Conservation (phyloP, 92 coral and sea anemone genomes). For the Palythoa grandiflora region DNA sequence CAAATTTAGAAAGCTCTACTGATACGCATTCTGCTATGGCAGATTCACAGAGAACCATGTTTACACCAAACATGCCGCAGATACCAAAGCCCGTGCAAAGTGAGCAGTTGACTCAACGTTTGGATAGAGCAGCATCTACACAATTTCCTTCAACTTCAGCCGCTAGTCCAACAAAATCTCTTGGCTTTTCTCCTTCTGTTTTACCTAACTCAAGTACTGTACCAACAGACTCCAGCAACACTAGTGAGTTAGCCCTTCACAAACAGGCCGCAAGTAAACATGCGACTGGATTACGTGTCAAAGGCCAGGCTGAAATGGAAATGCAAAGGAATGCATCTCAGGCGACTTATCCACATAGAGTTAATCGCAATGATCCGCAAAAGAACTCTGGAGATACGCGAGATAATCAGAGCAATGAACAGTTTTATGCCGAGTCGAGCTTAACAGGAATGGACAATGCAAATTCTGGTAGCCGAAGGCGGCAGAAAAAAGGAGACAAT, state of each 20-base stretch:
- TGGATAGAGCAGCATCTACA: conserved; percentile 68
- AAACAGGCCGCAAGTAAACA: conserved; percentile 83
- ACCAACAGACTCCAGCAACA: conserved; percentile 74
- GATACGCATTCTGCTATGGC: conserved; percentile 58
- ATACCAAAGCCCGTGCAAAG: conserved; percentile 75
- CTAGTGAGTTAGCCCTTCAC: conserved; percentile 67
- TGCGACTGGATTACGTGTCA: conserved; percentile 79
- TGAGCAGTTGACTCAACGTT: conserved; percentile 82
- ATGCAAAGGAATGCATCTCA: conserved; percentile 91
- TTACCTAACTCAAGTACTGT: conserved; percentile 67
- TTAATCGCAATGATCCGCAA: conserved; percentile 77
- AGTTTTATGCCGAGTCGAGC: conserved; percentile 56
- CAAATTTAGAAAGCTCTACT: conserved; percentile 33
- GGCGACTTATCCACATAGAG: conserved; percentile 50
- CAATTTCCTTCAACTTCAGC: conserved; percentile 71
- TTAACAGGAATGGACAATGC: conserved; percentile 49
- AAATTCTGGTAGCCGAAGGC: conserved; percentile 52
- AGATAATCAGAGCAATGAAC: conserved; percentile 59
- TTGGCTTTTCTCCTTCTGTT: conserved; percentile 47
- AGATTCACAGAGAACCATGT: conserved; percentile 73
- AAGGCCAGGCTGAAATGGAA: conserved; percentile 88
- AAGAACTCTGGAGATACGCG: conserved; percentile 75
- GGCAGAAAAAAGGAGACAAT: conserved; percentile 44
- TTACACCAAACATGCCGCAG: conserved; percentile 86
- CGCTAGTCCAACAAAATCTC: conserved; percentile 64